Evolutionary conservation across 2,113 vertebrate species (phyloP).

Genomic region (Oryzias woworae): DNA sequence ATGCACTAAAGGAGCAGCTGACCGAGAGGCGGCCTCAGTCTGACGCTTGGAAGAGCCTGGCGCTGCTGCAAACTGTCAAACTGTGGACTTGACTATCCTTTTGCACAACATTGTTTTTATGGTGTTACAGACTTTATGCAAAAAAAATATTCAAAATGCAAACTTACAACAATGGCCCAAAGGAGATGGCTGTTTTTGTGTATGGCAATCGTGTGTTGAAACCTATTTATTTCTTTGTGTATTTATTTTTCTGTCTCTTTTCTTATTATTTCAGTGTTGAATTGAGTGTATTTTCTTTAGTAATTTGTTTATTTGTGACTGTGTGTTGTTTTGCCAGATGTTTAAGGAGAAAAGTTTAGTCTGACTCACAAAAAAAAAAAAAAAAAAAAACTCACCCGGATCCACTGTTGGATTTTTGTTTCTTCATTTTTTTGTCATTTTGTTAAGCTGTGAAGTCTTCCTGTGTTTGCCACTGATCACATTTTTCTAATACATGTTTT

Average conservation of each 20-base stretch:
- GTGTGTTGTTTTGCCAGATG: conserved; percentile 57
- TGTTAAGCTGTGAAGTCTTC: conserved; percentile 64
- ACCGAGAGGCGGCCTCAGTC: conserved; percentile 38
- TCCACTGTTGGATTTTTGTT: conserved; percentile 30
- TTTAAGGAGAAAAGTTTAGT: conserved; percentile 50
- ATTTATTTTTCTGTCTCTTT: conserved; percentile 62
- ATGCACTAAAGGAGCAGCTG: conserved; percentile 75
- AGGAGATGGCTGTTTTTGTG: conserved; percentile 53
- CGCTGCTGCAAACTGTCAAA: conserved; percentile 59
- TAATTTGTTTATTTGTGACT: conserved; percentile 53
- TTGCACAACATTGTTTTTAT: conserved; percentile 81
- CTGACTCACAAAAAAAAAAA: conserved; percentile 23
- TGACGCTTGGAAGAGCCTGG: conserved; percentile 50
- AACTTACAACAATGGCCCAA: conserved; percentile 49
- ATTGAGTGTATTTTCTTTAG: conserved; percentile 54
- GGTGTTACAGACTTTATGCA: conserved; percentile 78
- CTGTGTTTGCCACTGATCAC: conserved; percentile 59
- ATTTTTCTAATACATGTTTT: conserved; percentile 65
- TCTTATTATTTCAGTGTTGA: conserved; percentile 46
- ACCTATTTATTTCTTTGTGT: conserved; percentile 67
- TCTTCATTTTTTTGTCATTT: conserved; percentile 32
- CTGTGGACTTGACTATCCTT: conserved; percentile 77
- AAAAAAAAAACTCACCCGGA: conserved; percentile 43
- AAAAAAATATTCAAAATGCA: conserved; percentile 68
- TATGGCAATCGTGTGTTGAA: conserved; percentile 76